A percentile compares a stretch with the other conserved stretches of the same genome.
Conservation (phyloP, 2,113 vertebrate species). For the Seriola quinqueradiata region DNA sequence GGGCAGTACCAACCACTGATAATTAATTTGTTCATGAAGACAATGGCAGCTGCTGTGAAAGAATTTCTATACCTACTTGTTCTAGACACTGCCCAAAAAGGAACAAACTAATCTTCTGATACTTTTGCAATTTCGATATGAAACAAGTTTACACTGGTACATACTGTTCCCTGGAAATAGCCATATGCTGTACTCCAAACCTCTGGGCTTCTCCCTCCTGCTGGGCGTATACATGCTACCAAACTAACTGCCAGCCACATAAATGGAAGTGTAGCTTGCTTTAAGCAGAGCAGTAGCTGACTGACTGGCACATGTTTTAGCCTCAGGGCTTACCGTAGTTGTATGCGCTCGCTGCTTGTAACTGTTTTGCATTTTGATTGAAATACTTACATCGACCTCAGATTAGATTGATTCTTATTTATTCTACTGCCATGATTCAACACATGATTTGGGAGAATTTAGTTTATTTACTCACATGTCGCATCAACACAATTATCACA, state of each 20-base stretch:
- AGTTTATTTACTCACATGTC: too few relatives aligned
- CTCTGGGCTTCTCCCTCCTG: background rate
- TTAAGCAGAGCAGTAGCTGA: background rate
- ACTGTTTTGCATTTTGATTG: too few relatives aligned
- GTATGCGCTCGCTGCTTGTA: background rate
- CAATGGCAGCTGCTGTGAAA: slow-evolving; percentile 16
- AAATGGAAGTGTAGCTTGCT: background rate
- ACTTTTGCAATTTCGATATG: background rate
- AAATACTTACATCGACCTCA: too few relatives aligned
- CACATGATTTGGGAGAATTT: too few relatives aligned
- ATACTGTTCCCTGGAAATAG: background rate
- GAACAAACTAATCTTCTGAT: background rate
- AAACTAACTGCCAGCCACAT: background rate
- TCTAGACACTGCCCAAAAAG: background rate
- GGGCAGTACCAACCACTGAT: background rate
- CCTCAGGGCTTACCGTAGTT: background rate
- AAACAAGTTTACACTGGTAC: background rate
- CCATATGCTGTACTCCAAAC: background rate
- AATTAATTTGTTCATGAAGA: background rate
- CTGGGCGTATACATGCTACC: too few relatives aligned
- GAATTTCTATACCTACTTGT: background rate
- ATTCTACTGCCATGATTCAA: too few relatives aligned
- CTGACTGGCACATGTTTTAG: too few relatives aligned
- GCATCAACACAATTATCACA: too few relatives aligned
- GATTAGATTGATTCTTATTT: too few relatives aligned